A percentile compares a stretch with the other conserved stretches of the same genome.
phyloP scores from a whole-genome alignment of 1,140 invertebrate genomes.

The Drosophila nannoptera region DNA sequence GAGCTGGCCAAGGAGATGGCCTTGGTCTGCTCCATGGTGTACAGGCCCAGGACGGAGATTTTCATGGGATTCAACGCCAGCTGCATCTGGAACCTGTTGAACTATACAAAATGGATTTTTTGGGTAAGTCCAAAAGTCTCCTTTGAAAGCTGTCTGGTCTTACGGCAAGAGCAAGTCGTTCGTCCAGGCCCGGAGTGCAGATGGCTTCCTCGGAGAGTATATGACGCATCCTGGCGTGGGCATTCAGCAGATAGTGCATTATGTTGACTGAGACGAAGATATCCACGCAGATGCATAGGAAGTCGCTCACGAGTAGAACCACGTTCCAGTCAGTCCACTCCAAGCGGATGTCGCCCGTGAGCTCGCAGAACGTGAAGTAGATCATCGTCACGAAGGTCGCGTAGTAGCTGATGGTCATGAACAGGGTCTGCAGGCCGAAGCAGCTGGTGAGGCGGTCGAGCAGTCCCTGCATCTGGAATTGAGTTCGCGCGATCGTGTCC shows the following conservation, averaged over 20 bases:
- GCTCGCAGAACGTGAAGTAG: constrained; percentile 17
- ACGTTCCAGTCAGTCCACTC: not conserved
- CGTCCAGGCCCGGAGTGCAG: constrained; percentile 17
- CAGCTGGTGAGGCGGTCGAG: constrained; percentile 3
- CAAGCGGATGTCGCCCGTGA: not conserved
- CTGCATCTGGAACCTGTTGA: constrained; percentile 35
- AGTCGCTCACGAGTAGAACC: not conserved
- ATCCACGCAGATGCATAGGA: constrained; percentile 31
- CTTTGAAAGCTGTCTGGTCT: not conserved
- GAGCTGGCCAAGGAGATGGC: constrained; percentile 34
- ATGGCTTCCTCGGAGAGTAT: constrained; percentile 30
- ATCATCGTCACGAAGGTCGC: constrained; percentile 12
- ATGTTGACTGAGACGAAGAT: constrained; percentile 5
- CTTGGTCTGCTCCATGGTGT: not conserved
- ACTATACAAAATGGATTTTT: not conserved
- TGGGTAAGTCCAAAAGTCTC: not conserved
- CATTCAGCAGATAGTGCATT: constrained; percentile 14
- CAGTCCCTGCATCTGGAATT: constrained; percentile 30
- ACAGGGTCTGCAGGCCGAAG: constrained; percentile 33
- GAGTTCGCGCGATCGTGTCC: constrained; percentile 33
- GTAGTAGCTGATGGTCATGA: constrained; percentile 20
- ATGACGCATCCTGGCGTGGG: constrained; percentile 9
- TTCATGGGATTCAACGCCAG: constrained; percentile 33
- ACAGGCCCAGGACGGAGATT: constrained; percentile 17
- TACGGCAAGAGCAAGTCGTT: constrained; percentile 39